These are phyloP conservation scores for Chrysaora quinquecirrha DNA, from an alignment of 30 jellyfish, hydroid and myxozoan species.

Conservation along the genomic window DNA sequence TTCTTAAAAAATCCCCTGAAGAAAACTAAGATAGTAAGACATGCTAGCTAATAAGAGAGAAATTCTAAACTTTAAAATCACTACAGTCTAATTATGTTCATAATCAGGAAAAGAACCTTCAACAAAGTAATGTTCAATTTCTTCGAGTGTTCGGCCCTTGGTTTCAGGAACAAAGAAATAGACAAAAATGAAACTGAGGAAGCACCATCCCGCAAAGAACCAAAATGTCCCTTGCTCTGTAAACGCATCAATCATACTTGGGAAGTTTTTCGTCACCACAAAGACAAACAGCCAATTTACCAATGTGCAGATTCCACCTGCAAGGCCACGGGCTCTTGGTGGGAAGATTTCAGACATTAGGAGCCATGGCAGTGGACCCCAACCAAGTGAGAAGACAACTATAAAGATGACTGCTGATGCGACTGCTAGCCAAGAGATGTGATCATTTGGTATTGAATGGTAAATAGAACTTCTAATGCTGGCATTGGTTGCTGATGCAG, in stretches of 20 bases:
- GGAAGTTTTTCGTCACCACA: constrained; percentile 76
- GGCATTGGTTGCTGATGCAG: not conserved
- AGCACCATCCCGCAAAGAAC: constrained; percentile 91
- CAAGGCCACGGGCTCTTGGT: constrained; percentile 95
- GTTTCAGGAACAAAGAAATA: constrained; percentile 95
- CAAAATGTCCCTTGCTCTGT: constrained; percentile 95
- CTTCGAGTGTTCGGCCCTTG: constrained; percentile 95
- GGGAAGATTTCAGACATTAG: constrained; percentile 97
- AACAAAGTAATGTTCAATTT: constrained; percentile 78
- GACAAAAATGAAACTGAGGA: constrained; percentile 77
- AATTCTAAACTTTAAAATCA: too few relatives aligned
- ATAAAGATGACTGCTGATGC: constrained; percentile 68
- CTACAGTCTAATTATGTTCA: not conserved
- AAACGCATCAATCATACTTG: constrained; percentile 39
- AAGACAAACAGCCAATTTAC: constrained; percentile 93
- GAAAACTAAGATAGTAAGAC: too few relatives aligned
- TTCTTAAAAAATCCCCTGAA: too few relatives aligned
- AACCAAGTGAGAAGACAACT: constrained; percentile 84
- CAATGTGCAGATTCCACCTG: constrained; percentile 87
- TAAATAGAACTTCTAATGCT: constrained; percentile 9
- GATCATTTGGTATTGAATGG: constrained; percentile 63
- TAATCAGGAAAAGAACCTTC: constrained; percentile 44
- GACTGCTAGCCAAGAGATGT: constrained; percentile 87
- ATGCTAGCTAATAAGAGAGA: too few relatives aligned
- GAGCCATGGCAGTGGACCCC: constrained; percentile 99